Conservation (phyloP, 1,140 invertebrate genomes). For the Brachionus angularis region DNA sequence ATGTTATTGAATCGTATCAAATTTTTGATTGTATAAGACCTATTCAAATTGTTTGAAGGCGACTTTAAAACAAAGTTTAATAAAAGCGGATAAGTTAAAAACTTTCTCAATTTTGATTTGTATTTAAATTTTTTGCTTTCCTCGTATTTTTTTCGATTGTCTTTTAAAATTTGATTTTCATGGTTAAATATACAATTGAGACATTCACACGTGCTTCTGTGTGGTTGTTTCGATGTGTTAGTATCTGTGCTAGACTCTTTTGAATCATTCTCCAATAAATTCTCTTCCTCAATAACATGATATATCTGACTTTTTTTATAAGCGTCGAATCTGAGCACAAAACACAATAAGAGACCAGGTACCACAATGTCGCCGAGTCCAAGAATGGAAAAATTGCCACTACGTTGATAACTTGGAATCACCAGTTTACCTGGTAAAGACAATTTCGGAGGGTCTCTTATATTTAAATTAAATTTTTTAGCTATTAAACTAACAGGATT, state of each 20-base stretch:
- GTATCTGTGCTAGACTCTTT: slow-evolving; percentile 72
- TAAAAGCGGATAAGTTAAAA: neutral
- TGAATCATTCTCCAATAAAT: slow-evolving; percentile 67
- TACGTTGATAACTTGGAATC: slow-evolving; percentile 79
- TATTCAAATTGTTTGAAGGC: neutral
- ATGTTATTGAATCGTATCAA: slow-evolving; percentile 46
- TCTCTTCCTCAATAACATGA: slow-evolving; percentile 59
- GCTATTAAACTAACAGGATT: slow-evolving; percentile 75
- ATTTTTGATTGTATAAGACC: neutral
- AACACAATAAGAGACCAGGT: slow-evolving; percentile 91
- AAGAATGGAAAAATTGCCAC: slow-evolving; percentile 92
- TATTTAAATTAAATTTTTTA: slow-evolving; percentile 81
- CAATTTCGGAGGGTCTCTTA: slow-evolving; percentile 83
- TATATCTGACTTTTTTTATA: slow-evolving; percentile 65
- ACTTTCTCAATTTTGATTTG: neutral
- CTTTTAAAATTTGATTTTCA: too few relatives aligned
- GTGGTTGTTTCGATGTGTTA: slow-evolving; percentile 57
- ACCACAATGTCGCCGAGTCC: slow-evolving; percentile 92
- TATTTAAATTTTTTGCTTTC: neutral
- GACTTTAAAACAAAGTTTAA: neutral
- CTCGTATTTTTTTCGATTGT: neutral
- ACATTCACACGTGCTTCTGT: too few relatives aligned
- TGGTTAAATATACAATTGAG: too few relatives aligned
- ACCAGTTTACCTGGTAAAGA: slow-evolving; percentile 92
- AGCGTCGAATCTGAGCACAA: slow-evolving; percentile 86